Evolutionary conservation across 2,797 vertebrate genomes (phyloP).

Genomic region (Tarsius wallacei): DNA sequence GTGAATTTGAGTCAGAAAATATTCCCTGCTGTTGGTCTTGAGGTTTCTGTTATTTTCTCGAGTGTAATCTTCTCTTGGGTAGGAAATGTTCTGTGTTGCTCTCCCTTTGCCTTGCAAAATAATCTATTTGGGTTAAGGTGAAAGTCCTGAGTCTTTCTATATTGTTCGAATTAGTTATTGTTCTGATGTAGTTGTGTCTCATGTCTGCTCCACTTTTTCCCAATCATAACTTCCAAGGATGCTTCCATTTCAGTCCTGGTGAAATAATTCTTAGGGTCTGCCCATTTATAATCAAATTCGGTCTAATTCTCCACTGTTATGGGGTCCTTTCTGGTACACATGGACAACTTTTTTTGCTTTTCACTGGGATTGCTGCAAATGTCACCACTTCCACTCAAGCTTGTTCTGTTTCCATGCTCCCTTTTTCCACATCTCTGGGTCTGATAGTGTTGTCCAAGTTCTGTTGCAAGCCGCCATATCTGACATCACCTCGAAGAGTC

Average conservation of each 20-base stretch:
- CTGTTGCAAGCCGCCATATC: neutral
- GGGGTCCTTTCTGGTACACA: neutral
- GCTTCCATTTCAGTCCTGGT: neutral
- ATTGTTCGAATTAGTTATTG: neutral
- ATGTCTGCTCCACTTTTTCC: neutral
- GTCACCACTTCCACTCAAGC: neutral
- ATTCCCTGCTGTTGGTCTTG: neutral
- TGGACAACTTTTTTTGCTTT: neutral
- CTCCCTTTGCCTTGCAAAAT: neutral
- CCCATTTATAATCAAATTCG: neutral
- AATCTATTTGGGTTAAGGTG: neutral
- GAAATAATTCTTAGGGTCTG: neutral
- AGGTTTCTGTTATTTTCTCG: neutral
- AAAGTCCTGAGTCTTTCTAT: neutral
- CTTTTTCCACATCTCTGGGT: neutral
- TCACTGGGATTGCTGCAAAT: neutral
- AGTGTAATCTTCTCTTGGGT: neutral
- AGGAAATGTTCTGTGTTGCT: neutral
- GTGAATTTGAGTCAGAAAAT: neutral
- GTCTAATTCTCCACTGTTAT: neutral
- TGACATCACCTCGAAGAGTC: neutral
- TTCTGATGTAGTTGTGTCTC: neutral
- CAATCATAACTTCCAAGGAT: neutral
- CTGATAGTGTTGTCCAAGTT: neutral
- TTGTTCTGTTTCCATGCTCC: accelerated